Conservation (phyloP, 2,113 vertebrate genomes). For the Marcusenius ussheri region DNA sequence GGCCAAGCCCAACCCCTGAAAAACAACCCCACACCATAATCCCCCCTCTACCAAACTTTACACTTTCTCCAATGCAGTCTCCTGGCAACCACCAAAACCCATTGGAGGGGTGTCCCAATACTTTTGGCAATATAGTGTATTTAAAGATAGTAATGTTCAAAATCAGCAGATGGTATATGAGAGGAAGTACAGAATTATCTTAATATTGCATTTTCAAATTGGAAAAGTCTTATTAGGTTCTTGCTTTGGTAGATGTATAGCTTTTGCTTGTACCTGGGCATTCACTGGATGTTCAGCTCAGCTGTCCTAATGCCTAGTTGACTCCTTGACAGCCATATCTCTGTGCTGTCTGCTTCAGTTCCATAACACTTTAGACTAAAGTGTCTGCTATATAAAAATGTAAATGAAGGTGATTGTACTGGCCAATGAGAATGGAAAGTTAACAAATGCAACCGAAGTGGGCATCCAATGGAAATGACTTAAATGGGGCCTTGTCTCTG, state of each 20-base stretch:
- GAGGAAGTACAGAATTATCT: not conserved
- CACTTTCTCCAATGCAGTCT: no score
- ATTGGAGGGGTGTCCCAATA: no score
- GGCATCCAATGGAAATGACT: not conserved
- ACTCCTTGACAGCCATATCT: not conserved
- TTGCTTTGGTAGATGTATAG: not conserved
- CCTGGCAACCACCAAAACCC: no score
- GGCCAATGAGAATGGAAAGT: not conserved
- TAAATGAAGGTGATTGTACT: not conserved
- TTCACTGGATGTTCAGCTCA: not conserved
- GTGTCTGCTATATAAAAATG: not conserved
- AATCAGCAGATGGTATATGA: not conserved
- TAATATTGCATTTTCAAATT: no score
- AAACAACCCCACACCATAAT: no score
- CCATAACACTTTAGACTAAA: not conserved
- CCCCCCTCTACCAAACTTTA: no score
- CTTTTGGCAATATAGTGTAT: not conserved
- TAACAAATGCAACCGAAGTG: not conserved
- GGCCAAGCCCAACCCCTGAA: no score
- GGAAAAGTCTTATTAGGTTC: no score
- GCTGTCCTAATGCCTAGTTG: not conserved
- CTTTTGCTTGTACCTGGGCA: not conserved
- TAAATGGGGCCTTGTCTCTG: slow-evolving; percentile 17
- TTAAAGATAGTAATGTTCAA: not conserved
- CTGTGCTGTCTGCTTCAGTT: not conserved